Conservation (phyloP, 2,888 invertebrate species). For the Psococerastis gibbosa region DNA sequence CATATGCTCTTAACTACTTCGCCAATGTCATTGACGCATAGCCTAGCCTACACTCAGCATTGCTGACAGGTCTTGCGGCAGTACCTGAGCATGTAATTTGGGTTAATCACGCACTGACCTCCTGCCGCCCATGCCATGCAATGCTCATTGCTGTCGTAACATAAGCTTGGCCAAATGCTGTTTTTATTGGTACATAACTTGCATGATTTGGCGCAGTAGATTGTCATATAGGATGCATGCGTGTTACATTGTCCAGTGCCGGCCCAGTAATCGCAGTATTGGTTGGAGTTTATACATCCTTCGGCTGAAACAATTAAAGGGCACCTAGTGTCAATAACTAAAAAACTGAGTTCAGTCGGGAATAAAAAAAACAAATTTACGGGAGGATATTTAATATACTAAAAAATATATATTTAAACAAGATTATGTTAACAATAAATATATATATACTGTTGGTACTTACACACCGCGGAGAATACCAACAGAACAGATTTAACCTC, state of each 20-base stretch:
- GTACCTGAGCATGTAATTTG: slow-evolving; percentile 20
- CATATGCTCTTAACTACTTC: no score
- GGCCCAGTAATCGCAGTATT: slow-evolving; percentile 21
- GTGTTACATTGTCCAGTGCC: slow-evolving; percentile 19
- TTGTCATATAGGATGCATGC: slow-evolving; percentile 22
- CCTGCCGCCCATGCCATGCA: slow-evolving; percentile 19
- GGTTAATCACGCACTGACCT: slow-evolving; percentile 20
- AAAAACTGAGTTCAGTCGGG: no score
- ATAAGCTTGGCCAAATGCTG: slow-evolving; percentile 14
- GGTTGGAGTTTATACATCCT: slow-evolving; percentile 18
- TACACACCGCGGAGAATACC: no score
- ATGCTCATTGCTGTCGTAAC: slow-evolving; percentile 18
- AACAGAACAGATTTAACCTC: no score
- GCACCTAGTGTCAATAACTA: background rate
- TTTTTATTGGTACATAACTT: slow-evolving; percentile 18
- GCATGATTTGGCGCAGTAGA: slow-evolving; percentile 21
- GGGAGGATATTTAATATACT: no score
- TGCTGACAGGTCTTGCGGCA: slow-evolving; percentile 18
- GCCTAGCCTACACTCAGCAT: slow-evolving; percentile 8
- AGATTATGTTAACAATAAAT: no score
- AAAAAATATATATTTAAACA: no score
- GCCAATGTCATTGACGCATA: no score
- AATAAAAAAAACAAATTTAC: no score
- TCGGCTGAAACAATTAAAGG: slow-evolving; percentile 9
- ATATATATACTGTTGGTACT: no score